Percentiles rank a stretch among this genome's conserved stretches.
Evolutionary conservation across 2,113 vertebrate species (phyloP).

Genomic region (Probosciger aterrimus): DNA sequence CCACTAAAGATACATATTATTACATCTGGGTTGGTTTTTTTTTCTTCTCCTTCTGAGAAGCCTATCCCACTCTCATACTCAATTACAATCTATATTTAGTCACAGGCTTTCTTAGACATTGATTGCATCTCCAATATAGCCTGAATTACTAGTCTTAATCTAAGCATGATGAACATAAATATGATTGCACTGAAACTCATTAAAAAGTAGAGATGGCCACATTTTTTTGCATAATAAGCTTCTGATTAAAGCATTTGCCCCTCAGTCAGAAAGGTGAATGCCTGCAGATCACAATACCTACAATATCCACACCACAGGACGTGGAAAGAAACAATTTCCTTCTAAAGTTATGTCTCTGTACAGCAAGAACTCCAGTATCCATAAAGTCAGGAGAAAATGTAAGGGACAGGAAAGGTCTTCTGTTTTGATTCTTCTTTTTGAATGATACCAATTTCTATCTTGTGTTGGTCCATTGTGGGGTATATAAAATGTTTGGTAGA

Average conservation of each 20-base stretch:
- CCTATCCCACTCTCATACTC: not conserved
- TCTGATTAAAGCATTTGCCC: not conserved
- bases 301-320: not conserved
- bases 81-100: conserved; percentile 43
- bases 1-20: not conserved
- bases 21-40: not conserved
- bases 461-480: not conserved
- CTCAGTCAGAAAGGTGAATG: not conserved
- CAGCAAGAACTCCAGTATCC: not conserved
- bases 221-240: not conserved
- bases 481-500: not conserved
- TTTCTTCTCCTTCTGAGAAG: not conserved
- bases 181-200: conserved; percentile 46
- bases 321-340: not conserved
- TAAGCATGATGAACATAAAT: not conserved
- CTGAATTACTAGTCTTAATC: not conserved
- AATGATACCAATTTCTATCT: accelerated
- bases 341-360: not conserved
- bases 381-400: not conserved
- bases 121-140: conserved; percentile 22
- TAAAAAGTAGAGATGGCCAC: not conserved
- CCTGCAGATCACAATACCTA: not conserved
- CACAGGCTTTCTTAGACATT: not conserved
- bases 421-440: not conserved
- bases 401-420: not conserved